Conservation (phyloP, 1,140 invertebrate genomes). For the Tetraneura akinire region DNA sequence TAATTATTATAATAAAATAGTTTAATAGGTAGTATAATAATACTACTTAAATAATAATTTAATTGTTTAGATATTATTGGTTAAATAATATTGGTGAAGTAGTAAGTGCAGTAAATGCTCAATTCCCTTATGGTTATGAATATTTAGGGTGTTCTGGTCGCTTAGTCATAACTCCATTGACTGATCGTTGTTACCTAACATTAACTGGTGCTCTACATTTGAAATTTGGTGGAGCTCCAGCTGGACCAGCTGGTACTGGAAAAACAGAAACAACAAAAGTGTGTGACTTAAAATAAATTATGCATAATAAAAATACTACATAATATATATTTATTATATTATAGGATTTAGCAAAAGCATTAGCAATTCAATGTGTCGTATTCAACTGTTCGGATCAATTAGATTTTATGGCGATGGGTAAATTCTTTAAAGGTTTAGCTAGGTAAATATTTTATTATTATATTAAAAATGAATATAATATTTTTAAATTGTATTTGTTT, state of each 20-base stretch:
- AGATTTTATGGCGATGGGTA: constrained; percentile 87
- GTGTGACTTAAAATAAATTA: too few species aligned
- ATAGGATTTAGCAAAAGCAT: constrained; percentile 85
- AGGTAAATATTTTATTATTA: too few species aligned
- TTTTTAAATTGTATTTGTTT: too few species aligned
- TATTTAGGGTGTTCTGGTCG: constrained; percentile 85
- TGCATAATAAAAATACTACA: too few species aligned
- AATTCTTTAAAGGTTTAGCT: constrained; percentile 76
- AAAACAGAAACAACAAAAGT: constrained; percentile 92
- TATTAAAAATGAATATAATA: too few species aligned
- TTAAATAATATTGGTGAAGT: too few species aligned
- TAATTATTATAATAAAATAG: too few species aligned
- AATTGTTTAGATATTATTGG: too few species aligned
- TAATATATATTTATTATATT: too few species aligned
- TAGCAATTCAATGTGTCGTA: constrained; percentile 93
- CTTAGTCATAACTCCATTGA: constrained; percentile 81
- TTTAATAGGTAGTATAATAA: too few species aligned
- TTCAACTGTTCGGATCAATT: constrained; percentile 94
- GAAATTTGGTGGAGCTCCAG: constrained; percentile 81
- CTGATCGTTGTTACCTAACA: constrained; percentile 83
- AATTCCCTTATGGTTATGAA: constrained; percentile 61
- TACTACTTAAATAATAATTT: too few species aligned
- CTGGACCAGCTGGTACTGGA: constrained; percentile 63
- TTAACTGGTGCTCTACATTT: constrained; percentile 83
- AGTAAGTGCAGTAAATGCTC: too few species aligned